phyloP scores from a whole-genome alignment of 2,113 vertebrate species.

The Alligator sinensis region DNA sequence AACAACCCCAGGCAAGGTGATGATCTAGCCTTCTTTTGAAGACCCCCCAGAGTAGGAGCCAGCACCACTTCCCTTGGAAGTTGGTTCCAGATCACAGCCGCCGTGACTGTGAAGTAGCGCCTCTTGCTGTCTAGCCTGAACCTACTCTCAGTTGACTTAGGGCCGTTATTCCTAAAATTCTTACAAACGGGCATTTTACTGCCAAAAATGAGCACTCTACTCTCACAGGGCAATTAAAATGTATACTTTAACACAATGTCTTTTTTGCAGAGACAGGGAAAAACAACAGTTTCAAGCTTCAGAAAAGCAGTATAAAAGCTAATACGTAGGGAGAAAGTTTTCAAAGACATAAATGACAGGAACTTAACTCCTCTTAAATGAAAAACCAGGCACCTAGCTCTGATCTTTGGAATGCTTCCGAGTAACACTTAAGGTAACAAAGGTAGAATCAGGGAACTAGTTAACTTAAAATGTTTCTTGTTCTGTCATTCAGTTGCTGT shows the following conservation, averaged over 20 bases:
- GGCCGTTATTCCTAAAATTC: not conserved
- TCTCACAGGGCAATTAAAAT: not conserved
- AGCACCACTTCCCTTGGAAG: too few relatives aligned
- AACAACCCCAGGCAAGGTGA: too few relatives aligned
- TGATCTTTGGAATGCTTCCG: not conserved
- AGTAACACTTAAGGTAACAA: not conserved
- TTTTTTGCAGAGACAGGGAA: not conserved
- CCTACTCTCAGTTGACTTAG: too few relatives aligned
- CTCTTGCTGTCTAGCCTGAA: too few relatives aligned
- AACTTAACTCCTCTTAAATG: too few relatives aligned
- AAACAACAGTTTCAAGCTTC: not conserved
- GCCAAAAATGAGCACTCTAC: not conserved
- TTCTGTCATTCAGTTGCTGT: too few relatives aligned
- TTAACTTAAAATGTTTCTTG: not conserved
- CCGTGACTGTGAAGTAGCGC: too few relatives aligned
- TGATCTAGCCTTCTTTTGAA: too few relatives aligned
- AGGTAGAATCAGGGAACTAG: not conserved
- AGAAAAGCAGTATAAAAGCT: not conserved
- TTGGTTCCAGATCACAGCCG: too few relatives aligned
- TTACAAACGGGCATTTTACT: not conserved
- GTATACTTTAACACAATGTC: not conserved
- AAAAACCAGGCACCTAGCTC: too few relatives aligned
- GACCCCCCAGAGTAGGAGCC: too few relatives aligned
- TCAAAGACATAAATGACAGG: too few relatives aligned
- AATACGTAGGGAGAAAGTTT: not conserved